phyloP scores from a whole-genome alignment of 2,113 vertebrate genomes.

The Athene cunicularia region DNA sequence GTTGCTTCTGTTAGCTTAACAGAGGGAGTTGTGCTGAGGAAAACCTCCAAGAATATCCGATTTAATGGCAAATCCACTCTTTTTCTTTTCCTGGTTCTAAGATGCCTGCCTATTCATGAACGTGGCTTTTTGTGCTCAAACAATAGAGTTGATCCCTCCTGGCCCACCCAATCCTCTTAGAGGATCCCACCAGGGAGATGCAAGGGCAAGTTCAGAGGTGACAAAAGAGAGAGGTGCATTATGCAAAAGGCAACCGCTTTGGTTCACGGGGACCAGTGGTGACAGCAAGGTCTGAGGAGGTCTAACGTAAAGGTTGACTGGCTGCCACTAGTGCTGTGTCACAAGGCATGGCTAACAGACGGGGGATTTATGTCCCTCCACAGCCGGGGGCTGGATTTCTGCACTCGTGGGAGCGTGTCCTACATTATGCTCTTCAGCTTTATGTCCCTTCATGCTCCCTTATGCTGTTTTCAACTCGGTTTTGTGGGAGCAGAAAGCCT shows the following conservation, averaged over 20 bases:
- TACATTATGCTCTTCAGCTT: background rate
- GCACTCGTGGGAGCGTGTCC: fast-evolving
- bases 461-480: background rate
- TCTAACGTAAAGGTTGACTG: background rate
- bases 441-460: background rate
- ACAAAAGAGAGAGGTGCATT: background rate
- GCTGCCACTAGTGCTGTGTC: fast-evolving
- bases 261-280: background rate
- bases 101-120: conserved; percentile 29
- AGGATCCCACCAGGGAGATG: background rate
- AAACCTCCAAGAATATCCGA: conserved; percentile 50
- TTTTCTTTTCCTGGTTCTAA: background rate
- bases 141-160: conserved; percentile 20
- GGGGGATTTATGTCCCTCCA: background rate
- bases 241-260: background rate
- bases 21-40: conserved; percentile 20
- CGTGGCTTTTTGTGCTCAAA: background rate
- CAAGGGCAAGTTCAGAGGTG: background rate
- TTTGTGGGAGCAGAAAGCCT: background rate
- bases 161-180: conserved; percentile 53
- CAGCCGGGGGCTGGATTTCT: background rate
- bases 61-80: conserved; percentile 60
- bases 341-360: fast-evolving
- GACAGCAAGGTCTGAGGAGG: background rate
- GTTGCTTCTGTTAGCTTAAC: conserved; percentile 25